Percentiles rank a stretch among this genome's conserved stretches.
Conservation (phyloP, 2,797 vertebrate genomes). For the Myotis vivesi region DNA sequence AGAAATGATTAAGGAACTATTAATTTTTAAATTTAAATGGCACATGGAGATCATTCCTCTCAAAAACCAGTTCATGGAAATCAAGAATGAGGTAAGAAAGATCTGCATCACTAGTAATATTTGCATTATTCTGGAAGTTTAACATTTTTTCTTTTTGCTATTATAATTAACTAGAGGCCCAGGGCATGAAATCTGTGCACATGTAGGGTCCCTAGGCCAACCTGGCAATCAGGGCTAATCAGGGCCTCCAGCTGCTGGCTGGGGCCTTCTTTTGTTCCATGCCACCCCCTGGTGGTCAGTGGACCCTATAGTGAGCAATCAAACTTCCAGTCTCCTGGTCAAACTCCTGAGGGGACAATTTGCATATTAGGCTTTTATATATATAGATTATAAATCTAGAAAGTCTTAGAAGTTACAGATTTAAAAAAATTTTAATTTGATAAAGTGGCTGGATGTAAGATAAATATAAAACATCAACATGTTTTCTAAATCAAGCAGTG, state of each 20-base stretch:
- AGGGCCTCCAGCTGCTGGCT: too few relatives aligned
- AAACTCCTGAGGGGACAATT: too few relatives aligned
- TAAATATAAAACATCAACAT: conserved; percentile 19
- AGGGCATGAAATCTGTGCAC: too few relatives aligned
- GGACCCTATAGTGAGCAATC: too few relatives aligned
- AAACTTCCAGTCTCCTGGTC: too few relatives aligned
- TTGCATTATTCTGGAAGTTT: background rate
- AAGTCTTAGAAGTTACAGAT: background rate
- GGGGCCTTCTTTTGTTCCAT: too few relatives aligned
- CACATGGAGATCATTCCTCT: background rate
- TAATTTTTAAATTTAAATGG: background rate
- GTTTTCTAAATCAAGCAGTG: background rate
- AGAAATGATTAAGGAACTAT: background rate
- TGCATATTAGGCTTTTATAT: too few relatives aligned
- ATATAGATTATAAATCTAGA: background rate
- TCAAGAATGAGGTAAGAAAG: background rate
- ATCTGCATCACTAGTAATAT: background rate
- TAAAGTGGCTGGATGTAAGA: background rate
- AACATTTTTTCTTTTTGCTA: background rate
- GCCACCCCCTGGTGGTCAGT: too few relatives aligned
- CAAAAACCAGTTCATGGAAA: background rate
- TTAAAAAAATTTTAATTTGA: background rate
- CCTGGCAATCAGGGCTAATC: too few relatives aligned
- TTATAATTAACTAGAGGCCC: background rate
- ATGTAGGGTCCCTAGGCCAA: too few relatives aligned